A percentile compares a stretch with the other conserved stretches of the same genome.
Conservation (phyloP, 2,888 invertebrate genomes). For the Lasioglossum morio region DNA sequence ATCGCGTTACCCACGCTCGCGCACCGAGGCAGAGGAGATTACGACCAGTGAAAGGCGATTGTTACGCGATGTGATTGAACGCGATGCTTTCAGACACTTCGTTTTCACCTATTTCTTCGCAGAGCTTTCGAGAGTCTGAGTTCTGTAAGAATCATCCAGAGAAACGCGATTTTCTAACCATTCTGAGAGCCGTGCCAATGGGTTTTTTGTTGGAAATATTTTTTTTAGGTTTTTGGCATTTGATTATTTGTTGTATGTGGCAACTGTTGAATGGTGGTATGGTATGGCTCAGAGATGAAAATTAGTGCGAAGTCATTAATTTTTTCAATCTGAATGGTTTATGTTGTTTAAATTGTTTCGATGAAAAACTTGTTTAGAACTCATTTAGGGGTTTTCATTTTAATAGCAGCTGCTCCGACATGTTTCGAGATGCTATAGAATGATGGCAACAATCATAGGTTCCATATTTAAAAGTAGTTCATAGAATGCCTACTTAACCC, state of each 20-base stretch:
- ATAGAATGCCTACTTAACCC: not conserved
- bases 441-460: not conserved
- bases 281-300: not conserved
- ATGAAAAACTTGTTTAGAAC: not conserved
- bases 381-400: not conserved
- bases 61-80: not conserved
- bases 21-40: not conserved
- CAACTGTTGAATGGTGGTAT: not conserved
- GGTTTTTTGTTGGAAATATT: not conserved
- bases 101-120: slow-evolving; percentile 20
- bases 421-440: not conserved
- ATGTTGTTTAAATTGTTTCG: not conserved
- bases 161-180: not conserved
- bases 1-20: not conserved
- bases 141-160: not conserved
- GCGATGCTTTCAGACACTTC: not conserved
- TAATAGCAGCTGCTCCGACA: not conserved
- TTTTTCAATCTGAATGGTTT: not conserved
- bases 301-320: not conserved
- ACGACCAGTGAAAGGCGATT: not conserved
- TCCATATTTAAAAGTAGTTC: not conserved
- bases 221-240: not conserved
- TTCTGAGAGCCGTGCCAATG: not conserved
- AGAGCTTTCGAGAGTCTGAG: slow-evolving; percentile 16
- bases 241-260: not conserved